Evolutionary conservation across 35 echinoderm and acorn worm genomes (phyloP).

Genomic region (Amphiura filiformis): DNA sequence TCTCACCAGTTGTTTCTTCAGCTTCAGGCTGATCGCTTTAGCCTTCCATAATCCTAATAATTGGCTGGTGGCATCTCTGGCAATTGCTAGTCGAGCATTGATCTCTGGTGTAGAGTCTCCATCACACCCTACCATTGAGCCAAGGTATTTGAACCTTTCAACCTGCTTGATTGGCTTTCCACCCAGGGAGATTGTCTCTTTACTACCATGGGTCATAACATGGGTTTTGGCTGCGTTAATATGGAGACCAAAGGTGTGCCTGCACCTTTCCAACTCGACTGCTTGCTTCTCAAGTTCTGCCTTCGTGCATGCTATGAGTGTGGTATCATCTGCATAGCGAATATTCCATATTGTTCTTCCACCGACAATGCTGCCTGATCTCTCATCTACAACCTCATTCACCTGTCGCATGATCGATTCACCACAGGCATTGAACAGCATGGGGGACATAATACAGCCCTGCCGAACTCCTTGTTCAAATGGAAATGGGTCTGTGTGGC

Average conservation of each 20-base stretch:
- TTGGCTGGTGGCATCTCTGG: neutral
- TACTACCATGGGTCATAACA: slow-evolving; percentile 27
- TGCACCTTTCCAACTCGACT: slow-evolving; percentile 12
- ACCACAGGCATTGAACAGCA: slow-evolving; percentile 10
- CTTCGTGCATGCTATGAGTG: neutral
- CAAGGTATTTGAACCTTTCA: neutral
- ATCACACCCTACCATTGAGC: neutral
- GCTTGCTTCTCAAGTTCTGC: slow-evolving; percentile 17
- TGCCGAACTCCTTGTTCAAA: slow-evolving; percentile 20
- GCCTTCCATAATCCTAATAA: slow-evolving; percentile 1
- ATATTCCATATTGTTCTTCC: neutral
- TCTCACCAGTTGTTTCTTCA: neutral
- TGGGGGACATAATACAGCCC: slow-evolving; percentile 2
- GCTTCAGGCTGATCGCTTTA: slow-evolving; percentile 14
- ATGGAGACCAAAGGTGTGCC: slow-evolving; percentile 32
- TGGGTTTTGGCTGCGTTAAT: slow-evolving; percentile 38
- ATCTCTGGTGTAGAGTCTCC: slow-evolving; percentile 21
- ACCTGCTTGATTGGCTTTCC: slow-evolving; percentile 22
- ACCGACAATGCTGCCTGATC: neutral
- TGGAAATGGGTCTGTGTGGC: slow-evolving; percentile 18
- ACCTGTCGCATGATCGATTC: neutral
- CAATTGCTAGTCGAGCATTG: neutral
- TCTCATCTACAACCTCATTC: neutral
- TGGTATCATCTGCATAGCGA: slow-evolving; percentile 15
- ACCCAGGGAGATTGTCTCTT: slow-evolving; percentile 5